phyloP scores from a whole-genome alignment of 2,888 invertebrate species.

The Podotricha telesiphe region DNA sequence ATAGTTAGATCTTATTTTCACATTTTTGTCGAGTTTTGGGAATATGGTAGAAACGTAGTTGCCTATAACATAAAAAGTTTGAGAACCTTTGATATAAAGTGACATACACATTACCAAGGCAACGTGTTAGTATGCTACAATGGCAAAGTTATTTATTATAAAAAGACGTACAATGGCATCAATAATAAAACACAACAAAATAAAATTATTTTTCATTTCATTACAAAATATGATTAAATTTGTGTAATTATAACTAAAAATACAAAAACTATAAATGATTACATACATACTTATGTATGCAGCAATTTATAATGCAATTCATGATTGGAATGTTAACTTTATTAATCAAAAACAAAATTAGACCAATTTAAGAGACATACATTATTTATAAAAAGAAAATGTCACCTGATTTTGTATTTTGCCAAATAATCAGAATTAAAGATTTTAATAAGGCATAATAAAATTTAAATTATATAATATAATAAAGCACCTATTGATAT shows the following conservation, averaged over 20 bases:
- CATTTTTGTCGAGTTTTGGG: no score
- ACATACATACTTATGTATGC: neutral
- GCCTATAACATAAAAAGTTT: no score
- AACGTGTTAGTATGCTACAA: no score
- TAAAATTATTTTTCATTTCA: no score
- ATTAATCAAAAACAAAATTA: neutral
- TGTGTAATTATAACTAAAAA: neutral
- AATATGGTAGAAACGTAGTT: no score
- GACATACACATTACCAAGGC: no score
- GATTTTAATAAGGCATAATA: neutral
- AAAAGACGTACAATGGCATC: no score
- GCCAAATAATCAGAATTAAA: neutral
- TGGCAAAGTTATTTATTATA: no score
- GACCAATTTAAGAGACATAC: neutral
- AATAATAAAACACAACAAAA: constrained; percentile 30
- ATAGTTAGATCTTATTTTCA: no score
- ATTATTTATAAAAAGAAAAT: neutral
- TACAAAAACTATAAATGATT: neutral
- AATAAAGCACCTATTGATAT: constrained; percentile 23
- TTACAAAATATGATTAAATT: neutral
- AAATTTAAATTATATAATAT: constrained; percentile 25
- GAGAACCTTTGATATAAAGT: no score
- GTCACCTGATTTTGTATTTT: no score
- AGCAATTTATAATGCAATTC: neutral
- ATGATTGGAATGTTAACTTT: constrained; percentile 8